These are phyloP conservation scores for Altica lythri DNA, from an alignment of 2,888 invertebrate species.

Conservation along the genomic window DNA sequence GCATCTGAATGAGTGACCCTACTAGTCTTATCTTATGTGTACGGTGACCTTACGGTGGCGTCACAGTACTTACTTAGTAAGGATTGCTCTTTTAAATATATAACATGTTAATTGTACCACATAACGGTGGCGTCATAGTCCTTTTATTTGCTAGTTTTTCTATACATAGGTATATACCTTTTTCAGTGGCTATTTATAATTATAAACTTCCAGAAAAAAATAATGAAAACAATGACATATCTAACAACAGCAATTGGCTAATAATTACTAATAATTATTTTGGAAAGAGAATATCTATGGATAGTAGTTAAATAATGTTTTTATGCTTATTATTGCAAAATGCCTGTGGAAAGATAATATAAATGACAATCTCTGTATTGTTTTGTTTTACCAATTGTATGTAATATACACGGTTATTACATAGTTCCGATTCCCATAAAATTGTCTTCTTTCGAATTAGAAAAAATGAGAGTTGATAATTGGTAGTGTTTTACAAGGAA, in stretches of 20 bases:
- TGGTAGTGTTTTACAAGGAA: background rate
- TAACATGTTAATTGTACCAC: too few species aligned
- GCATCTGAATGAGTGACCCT: too few species aligned
- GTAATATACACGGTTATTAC: slow-evolving; percentile 2
- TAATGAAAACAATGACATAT: slow-evolving; percentile 17
- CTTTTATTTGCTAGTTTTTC: too few species aligned
- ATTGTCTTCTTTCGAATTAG: slow-evolving; percentile 4
- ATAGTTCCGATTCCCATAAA: slow-evolving; percentile 13
- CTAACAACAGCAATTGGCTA: background rate
- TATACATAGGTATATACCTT: too few species aligned
- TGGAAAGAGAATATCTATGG: background rate
- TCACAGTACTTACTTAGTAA: too few species aligned
- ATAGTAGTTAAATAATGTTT: slow-evolving; percentile 1
- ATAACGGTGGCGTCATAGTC: too few species aligned
- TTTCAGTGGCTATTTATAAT: slow-evolving; percentile 5
- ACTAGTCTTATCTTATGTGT: too few species aligned
- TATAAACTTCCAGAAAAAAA: slow-evolving; percentile 2
- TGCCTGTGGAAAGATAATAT: slow-evolving; percentile 7
- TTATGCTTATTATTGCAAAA: slow-evolving; percentile 17
- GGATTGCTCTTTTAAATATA: too few species aligned
- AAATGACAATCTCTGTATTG: slow-evolving; percentile 10
- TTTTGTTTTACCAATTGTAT: slow-evolving; percentile 13
- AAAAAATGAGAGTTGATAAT: background rate
- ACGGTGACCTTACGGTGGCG: too few species aligned
- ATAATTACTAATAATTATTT: slow-evolving; percentile 11